These are phyloP conservation scores for Coturnix japonica DNA, from an alignment of 2,113 vertebrate species.

Conservation along the genomic window DNA sequence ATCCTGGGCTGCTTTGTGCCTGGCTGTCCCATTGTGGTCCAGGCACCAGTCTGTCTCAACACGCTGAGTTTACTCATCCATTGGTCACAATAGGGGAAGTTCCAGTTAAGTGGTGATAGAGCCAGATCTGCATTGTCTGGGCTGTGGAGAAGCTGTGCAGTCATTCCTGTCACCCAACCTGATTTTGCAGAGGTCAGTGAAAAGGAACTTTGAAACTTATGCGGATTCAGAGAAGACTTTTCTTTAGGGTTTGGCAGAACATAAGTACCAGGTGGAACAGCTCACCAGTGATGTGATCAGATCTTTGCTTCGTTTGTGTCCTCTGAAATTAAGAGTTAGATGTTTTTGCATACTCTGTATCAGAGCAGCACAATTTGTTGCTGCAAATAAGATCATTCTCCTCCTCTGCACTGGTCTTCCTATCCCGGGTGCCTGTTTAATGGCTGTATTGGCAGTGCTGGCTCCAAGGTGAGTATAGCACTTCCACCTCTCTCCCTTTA, in stretches of 20 bases:
- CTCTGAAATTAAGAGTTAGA: neutral
- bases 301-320: neutral
- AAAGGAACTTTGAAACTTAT: neutral
- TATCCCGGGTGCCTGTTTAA: too few species aligned
- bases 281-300: neutral
- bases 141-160: neutral
- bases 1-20: neutral
- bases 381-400: neutral
- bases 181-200: neutral
- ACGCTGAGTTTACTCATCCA: neutral
- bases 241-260: neutral
- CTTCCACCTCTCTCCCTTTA: neutral
- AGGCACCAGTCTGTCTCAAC: neutral
- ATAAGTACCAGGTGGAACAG: neutral
- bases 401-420: neutral
- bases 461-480: neutral
- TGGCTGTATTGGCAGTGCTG: neutral
- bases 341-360: neutral
- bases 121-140: neutral
- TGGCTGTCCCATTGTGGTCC: neutral
- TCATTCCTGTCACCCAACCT: neutral
- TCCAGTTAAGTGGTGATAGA: neutral
- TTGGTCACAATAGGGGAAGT: neutral
- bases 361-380: too few species aligned
- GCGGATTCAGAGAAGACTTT: neutral